Base-by-base conservation (phyloP, 2,113 vertebrate genomes). In the Gadus chalcogrammus region DNA sequence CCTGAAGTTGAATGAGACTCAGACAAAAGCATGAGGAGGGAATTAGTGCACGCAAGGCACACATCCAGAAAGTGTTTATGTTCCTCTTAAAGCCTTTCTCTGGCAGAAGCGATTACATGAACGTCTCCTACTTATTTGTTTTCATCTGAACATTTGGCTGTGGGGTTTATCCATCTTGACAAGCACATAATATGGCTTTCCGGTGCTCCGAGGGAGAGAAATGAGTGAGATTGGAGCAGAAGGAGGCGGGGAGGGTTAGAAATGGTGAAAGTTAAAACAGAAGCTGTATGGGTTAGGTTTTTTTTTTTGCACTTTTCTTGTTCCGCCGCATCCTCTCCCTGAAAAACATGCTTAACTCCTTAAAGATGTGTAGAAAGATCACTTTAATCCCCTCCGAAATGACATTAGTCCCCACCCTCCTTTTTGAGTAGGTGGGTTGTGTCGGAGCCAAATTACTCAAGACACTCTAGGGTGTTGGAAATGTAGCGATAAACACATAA, bases 41-140 rank as follows among this genome's bases (percentile, higher is more conserved):
- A 90, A 91, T 91, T 91, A 92, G 86, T 76, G 79, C 80, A 87
- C 81, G 86, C 84, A 77, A 85, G 87, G 89, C 88, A 88, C 82
- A 88, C 84, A 89, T 91, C 90, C 90, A 90, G 89, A 86, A 88
- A 90, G 85, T 91, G 85, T 90, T 92, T 90, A 91, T 83, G 86
- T 88, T 91, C 88, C 79, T 89, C 87, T 88, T 91, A 90, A 91
- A 91, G 88, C 89, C 88, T 90, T 90, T 91, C 87, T 90, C 89
- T 91, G 90, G 89, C 89, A 89, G 88, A 92, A 90, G 88, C 88
- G 88, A 91, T 91, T 91, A 92, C 91, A 91, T 83, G 87, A 90
- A 90, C 82, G 89, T 90, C 88, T 91, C 85, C 83, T 82, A 89
- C 87, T 90, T 86, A 86, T 89, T 91, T 90, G 88, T 91, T 88